Evolutionary conservation across 2,888 invertebrate genomes (phyloP), one percentile per base, ranked within the genome.

Genomic region (Sphaerophoria taeniata): DNA sequence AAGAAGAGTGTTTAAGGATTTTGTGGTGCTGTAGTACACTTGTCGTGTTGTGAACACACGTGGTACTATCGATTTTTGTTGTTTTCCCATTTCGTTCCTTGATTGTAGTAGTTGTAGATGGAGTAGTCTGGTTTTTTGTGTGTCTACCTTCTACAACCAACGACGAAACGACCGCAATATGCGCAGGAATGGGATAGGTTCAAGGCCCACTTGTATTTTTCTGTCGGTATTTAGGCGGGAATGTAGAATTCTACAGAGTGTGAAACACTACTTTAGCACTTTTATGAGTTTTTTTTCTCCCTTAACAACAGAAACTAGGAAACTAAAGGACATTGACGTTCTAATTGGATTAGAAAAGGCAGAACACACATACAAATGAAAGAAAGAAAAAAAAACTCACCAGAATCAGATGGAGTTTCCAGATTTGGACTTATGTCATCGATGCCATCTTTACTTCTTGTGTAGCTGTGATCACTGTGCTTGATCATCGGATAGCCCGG

Each of bases 331-430:
- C 85, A 77, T 81, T 81, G 85, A 85, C 85, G 53, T 72, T 55
- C 60, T 84, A 84, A 84, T 84, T 80, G 84, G 84, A 84, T 84
- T 67, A 75, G 71, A 39, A 39, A 1, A 39, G 9, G 39, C 9
- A 39, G 43, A 85, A 24, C 24, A 24, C 24, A 24, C 24, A 24
- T 24, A 24, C 24, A 24, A 24, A 24, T 24, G 24, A 24, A 2
- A 24, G 24, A 24, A n/a, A n/a, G 1, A 24, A 24, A 24, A 24
- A 24, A 24, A 24, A 24, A 91, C 95, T 95, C 93, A 95, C 97
- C 97, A 87, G 97, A 97, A 94, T 97, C 97, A 53, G 97, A 97
- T 74, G 97, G 97, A 87, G 97, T 97, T 90, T 97, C 96, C 34
- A 97, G 94, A 88, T 96, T 96, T 69, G 96, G 94, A 89, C 94